Evolutionary conservation across 2,888 invertebrate species (phyloP).

Genomic region (Melieria omissa): DNA sequence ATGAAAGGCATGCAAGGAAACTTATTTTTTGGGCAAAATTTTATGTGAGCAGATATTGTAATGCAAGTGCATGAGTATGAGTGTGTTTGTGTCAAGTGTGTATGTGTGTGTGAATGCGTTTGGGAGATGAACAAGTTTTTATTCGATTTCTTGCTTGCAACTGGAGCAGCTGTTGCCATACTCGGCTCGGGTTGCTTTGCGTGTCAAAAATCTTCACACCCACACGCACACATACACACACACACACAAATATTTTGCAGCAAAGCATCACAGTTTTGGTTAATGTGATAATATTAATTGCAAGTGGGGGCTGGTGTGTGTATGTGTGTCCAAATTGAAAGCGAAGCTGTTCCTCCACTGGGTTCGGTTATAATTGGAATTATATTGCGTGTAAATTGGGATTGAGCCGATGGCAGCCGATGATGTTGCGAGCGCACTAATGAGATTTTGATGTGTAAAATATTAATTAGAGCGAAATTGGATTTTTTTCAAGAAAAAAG

Average conservation of each 20-base stretch:
- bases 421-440: slow-evolving; percentile 5
- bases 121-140: no score
- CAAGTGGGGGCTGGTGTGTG: neutral
- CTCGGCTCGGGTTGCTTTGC: neutral
- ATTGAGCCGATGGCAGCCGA: no score
- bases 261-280: neutral
- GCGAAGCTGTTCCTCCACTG: no score
- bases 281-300: slow-evolving; percentile 22
- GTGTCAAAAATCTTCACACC: slow-evolving; percentile 15
- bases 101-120: no score
- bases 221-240: neutral
- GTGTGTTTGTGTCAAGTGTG: neutral
- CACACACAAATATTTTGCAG: neutral
- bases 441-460: slow-evolving; percentile 30
- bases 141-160: no score
- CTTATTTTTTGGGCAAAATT: no score
- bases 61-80: neutral
- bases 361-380: slow-evolving; percentile 13
- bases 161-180: no score
- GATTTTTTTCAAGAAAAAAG: slow-evolving; percentile 3
- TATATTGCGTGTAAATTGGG: slow-evolving; percentile 14
- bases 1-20: no score
- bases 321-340: no score
- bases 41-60: no score
- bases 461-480: slow-evolving; percentile 27